phyloP scores from a whole-genome alignment of 1,140 invertebrate species.

The Drosophila sucinea region DNA sequence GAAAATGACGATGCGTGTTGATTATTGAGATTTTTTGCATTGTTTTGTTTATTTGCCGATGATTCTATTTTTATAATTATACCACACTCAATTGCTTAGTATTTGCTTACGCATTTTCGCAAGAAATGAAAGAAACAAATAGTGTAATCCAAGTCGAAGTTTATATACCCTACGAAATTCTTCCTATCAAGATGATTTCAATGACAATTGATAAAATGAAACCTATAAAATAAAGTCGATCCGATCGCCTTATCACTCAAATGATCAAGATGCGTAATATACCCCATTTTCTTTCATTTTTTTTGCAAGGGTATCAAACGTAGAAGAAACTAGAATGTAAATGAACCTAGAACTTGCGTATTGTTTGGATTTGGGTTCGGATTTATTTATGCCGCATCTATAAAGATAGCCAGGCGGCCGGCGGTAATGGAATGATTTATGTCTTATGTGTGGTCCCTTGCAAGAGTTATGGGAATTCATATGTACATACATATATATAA shows the following conservation, averaged over 20 bases:
- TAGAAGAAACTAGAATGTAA: background rate
- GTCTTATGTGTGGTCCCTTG: conserved; percentile 35
- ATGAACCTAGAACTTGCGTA: conserved; percentile 34
- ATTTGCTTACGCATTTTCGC: conserved; percentile 45
- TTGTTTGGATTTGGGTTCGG: conserved; percentile 57
- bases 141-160: background rate
- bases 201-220: no score
- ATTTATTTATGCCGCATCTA: conserved; percentile 55
- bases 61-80: conserved; percentile 27
- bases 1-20: no score
- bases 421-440: conserved; percentile 57
- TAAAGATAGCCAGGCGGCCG: conserved; percentile 15
- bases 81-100: conserved; percentile 25
- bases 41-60: conserved; percentile 27
- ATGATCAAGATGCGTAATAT: background rate
- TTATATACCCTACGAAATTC: background rate
- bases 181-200: no score
- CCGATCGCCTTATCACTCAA: no score
- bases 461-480: conserved; percentile 9
- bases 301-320: background rate
- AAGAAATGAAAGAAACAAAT: conserved; percentile 23
- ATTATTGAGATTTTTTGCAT: conserved; percentile 12
- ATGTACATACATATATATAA: conserved; percentile 6
- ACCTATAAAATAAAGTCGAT: no score
- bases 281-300: background rate